These are phyloP conservation scores for Ageneiosus marmoratus DNA, from an alignment of 2,113 vertebrate genomes.

Conservation along the genomic window DNA sequence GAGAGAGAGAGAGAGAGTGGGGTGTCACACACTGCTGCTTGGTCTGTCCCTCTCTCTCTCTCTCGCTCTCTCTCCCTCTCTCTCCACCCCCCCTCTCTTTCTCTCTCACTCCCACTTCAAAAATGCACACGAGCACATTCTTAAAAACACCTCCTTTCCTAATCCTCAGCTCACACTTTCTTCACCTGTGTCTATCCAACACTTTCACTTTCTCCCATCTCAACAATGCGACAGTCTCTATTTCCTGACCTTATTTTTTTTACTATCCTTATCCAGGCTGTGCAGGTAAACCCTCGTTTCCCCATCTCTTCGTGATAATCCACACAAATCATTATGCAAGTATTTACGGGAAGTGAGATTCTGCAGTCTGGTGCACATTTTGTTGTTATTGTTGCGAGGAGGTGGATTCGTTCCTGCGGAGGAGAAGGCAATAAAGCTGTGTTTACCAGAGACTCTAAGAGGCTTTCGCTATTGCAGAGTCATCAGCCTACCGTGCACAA, in stretches of 20 bases:
- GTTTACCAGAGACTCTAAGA: slow-evolving; percentile 50
- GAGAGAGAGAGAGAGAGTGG: slow-evolving; percentile 35
- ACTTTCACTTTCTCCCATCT: slow-evolving; percentile 7
- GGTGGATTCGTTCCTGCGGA: slow-evolving; percentile 32
- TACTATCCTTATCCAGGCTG: slow-evolving; percentile 12
- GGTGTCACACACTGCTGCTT: slow-evolving; percentile 29
- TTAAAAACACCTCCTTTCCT: slow-evolving; percentile 17
- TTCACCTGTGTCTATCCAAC: slow-evolving; percentile 25
- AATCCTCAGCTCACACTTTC: slow-evolving; percentile 11
- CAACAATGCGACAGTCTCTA: slow-evolving; percentile 19
- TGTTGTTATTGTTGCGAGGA: slow-evolving; percentile 31
- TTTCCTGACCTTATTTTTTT: not conserved
- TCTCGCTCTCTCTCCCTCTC: not conserved
- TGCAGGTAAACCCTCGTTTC: slow-evolving; percentile 5
- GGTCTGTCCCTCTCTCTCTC: slow-evolving; percentile 2
- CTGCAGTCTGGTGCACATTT: slow-evolving; percentile 35
- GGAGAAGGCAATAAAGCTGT: slow-evolving; percentile 42
- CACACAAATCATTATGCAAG: not conserved
- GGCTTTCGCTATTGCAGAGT: slow-evolving; percentile 52
- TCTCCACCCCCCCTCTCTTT: slow-evolving; percentile 3
- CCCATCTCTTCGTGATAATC: slow-evolving; percentile 13
- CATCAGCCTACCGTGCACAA: slow-evolving; percentile 43
- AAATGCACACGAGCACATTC: slow-evolving; percentile 21
- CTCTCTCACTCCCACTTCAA: slow-evolving; percentile 9
- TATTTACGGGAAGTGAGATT: slow-evolving; percentile 2